Evolutionary conservation across 2,113 vertebrate species (phyloP).

Genomic region (Leptodactylus fuscus): DNA sequence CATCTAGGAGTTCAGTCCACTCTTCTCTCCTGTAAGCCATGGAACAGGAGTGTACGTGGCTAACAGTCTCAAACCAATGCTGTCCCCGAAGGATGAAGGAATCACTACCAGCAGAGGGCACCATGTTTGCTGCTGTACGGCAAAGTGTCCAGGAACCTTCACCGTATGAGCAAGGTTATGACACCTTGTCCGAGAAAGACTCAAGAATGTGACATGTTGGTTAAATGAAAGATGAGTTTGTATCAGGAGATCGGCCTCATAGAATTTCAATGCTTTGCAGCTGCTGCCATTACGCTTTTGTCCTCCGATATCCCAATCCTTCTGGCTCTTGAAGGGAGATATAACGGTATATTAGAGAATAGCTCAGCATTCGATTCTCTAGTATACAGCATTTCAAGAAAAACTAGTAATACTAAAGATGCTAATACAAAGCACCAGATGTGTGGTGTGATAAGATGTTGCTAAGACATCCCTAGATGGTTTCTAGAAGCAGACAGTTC

Average conservation of each 20-base stretch:
- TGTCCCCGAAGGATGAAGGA: no score
- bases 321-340: neutral
- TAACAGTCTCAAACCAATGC: no score
- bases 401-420: neutral
- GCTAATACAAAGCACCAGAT: neutral
- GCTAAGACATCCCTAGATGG: neutral
- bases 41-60: no score
- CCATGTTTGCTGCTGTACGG: no score
- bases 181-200: neutral
- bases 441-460: neutral
- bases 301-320: neutral
- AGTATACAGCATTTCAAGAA: neutral
- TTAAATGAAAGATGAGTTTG: neutral
- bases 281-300: neutral
- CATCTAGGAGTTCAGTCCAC: no score
- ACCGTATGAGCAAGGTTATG: neutral
- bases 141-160: no score
- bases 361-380: neutral
- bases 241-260: neutral
- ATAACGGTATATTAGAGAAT: neutral
- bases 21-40: no score
- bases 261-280: neutral
- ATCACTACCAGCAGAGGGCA: no score
- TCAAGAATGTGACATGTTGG: neutral
- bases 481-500: constrained; percentile 4